Percentiles rank a stretch among this genome's conserved stretches.
phyloP scores from a whole-genome alignment of 2,888 invertebrate species.

The Adineta ricciae region DNA sequence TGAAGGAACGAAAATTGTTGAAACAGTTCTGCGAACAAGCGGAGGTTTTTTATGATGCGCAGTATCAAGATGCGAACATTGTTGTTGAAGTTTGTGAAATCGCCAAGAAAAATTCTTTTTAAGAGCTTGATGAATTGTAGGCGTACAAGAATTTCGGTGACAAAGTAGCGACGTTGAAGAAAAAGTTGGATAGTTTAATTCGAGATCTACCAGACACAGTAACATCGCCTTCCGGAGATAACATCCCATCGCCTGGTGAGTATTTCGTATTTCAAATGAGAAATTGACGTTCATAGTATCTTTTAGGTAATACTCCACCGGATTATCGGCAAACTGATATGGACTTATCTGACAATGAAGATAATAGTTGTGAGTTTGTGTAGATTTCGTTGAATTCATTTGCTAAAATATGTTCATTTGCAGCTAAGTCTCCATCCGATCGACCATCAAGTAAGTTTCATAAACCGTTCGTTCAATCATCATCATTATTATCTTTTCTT shows the following conservation, averaged over 20 bases:
- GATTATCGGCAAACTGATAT: slow-evolving; percentile 21
- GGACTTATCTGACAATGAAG: slow-evolving; percentile 21
- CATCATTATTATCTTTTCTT: too few species aligned
- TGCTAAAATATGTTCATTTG: not conserved
- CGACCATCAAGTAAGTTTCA: not conserved
- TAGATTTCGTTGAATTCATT: not conserved
- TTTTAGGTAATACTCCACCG: not conserved
- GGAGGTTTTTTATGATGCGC: slow-evolving; percentile 33
- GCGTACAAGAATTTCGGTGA: slow-evolving; percentile 29
- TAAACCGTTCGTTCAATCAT: too few species aligned
- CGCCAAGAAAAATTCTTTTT: too few species aligned
- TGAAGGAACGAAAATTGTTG: not conserved
- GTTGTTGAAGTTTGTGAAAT: slow-evolving; percentile 19
- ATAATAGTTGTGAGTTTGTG: not conserved
- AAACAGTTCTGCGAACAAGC: slow-evolving; percentile 23
- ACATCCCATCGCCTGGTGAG: slow-evolving; percentile 11
- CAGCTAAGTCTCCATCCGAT: not conserved
- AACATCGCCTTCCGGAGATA: not conserved
- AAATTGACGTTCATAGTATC: too few species aligned
- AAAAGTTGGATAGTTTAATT: slow-evolving; percentile 30
- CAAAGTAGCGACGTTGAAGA: slow-evolving; percentile 31
- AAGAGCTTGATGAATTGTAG: not conserved
- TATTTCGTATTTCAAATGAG: too few species aligned
- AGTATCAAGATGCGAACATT: slow-evolving; percentile 32
- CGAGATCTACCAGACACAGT: not conserved